Percentiles rank a stretch among this genome's conserved stretches.
These are phyloP conservation scores for Merops nubicus DNA, from an alignment of 2,113 vertebrate species.

Conservation along the genomic window DNA sequence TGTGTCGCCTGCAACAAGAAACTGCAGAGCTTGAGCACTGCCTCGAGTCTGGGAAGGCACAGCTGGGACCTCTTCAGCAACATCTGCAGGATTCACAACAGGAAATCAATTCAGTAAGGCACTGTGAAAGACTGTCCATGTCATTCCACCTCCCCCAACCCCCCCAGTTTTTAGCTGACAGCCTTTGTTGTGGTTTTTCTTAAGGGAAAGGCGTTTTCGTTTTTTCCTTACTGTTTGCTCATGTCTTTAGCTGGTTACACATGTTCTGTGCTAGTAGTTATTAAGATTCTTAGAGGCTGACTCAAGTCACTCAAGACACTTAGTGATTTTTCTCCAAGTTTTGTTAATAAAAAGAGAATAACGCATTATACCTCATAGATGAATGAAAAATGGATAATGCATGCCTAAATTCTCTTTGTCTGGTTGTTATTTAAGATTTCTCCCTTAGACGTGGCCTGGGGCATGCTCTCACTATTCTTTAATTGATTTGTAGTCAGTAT, in stretches of 20 bases:
- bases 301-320: background rate
- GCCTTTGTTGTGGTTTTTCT: background rate
- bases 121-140: background rate
- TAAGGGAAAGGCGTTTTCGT: background rate
- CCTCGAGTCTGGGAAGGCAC: conserved; percentile 87
- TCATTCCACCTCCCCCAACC: no score
- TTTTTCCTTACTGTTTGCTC: background rate
- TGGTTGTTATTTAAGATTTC: background rate
- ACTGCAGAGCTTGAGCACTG: conserved; percentile 88
- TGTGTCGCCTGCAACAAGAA: conserved; percentile 91
- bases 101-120: conserved; percentile 88
- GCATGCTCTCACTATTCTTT: background rate
- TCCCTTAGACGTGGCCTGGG: background rate
- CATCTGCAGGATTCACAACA: conserved; percentile 89
- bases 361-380: background rate
- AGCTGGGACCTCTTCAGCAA: conserved; percentile 89
- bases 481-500: background rate
- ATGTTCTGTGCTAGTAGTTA: background rate
- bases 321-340: background rate
- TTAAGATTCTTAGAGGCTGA: background rate
- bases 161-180: background rate
- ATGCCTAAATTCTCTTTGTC: background rate
- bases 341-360: background rate
- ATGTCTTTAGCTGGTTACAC: background rate
- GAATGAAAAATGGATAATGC: background rate